Conservation (phyloP, 1,140 invertebrate species). For the Camponotus floridanus region DNA sequence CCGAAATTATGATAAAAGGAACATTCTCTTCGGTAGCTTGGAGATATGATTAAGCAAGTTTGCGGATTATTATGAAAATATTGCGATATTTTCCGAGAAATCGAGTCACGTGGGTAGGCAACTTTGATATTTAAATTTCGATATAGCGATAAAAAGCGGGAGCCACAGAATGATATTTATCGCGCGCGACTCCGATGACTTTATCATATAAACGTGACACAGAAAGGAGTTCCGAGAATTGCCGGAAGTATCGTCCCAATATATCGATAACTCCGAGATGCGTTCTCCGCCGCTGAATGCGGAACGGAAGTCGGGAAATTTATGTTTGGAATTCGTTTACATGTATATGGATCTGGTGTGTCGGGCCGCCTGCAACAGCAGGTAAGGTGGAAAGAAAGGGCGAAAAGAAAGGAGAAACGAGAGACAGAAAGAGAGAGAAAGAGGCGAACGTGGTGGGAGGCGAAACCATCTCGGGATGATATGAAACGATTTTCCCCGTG, state of each 20-base stretch:
- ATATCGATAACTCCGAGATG: conserved; percentile 56
- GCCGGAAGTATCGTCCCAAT: conserved; percentile 67
- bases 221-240: conserved; percentile 54
- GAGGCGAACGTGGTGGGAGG: not conserved
- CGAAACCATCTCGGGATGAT: conserved; percentile 34
- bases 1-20: not conserved
- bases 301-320: conserved; percentile 72
- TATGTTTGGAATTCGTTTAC: conserved; percentile 73
- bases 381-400: conserved; percentile 38
- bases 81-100: not conserved
- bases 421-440: not conserved
- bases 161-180: conserved; percentile 46
- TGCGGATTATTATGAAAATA: not conserved
- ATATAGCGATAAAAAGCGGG: not conserved
- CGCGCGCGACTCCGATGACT: conserved; percentile 50
- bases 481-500: conserved; percentile 51
- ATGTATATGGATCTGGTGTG: conserved; percentile 51
- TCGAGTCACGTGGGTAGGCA: not conserved
- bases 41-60: not conserved
- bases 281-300: conserved; percentile 58
- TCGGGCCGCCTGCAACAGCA: conserved; percentile 18
- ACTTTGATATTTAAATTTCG: conserved; percentile 22
- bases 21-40: not conserved
- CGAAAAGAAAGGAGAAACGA: not conserved
- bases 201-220: conserved; percentile 57